Evolutionary conservation across 1,140 invertebrate species (phyloP).

Genomic region (Proales similis): DNA sequence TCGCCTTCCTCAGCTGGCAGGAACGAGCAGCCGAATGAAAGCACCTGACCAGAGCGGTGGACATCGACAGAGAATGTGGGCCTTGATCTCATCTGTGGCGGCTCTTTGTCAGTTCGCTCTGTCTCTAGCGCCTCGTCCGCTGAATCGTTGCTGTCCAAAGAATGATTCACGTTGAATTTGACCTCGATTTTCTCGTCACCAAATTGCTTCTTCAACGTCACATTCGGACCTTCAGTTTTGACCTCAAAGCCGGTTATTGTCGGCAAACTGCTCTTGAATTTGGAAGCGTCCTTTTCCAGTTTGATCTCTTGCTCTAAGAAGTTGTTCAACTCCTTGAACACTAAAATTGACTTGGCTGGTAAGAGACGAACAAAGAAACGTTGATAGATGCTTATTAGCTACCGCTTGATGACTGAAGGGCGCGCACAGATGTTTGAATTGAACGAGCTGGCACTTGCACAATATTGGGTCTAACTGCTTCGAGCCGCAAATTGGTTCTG

Average conservation of each 20-base stretch:
- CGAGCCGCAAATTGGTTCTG: too few relatives aligned
- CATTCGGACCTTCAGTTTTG: slow-evolving; percentile 29
- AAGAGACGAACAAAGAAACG: too few relatives aligned
- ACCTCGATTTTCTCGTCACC: slow-evolving; percentile 18
- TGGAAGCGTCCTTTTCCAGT: slow-evolving; percentile 16
- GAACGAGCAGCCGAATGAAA: slow-evolving; percentile 36
- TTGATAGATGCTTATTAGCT: too few relatives aligned
- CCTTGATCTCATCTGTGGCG: slow-evolving; percentile 29
- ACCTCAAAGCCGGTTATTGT: slow-evolving; percentile 16
- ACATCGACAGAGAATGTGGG: slow-evolving; percentile 36
- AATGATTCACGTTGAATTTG: slow-evolving; percentile 37
- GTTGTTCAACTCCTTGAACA: slow-evolving; percentile 29
- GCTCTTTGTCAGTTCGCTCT: background rate
- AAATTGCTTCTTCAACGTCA: slow-evolving; percentile 11
- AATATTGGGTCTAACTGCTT: too few relatives aligned
- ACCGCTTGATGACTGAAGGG: too few relatives aligned
- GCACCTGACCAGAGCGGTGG: slow-evolving; percentile 3
- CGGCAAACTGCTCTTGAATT: background rate
- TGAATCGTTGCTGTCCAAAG: slow-evolving; percentile 14
- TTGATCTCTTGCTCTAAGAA: slow-evolving; percentile 38
- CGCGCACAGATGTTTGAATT: too few relatives aligned
- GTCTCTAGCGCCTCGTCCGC: slow-evolving; percentile 13
- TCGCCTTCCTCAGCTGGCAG: slow-evolving; percentile 19
- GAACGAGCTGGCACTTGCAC: too few relatives aligned
- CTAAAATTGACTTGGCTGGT: too few relatives aligned